Conservation (phyloP, 2,113 vertebrate genomes). For the Erythrolamprus reginae region DNA sequence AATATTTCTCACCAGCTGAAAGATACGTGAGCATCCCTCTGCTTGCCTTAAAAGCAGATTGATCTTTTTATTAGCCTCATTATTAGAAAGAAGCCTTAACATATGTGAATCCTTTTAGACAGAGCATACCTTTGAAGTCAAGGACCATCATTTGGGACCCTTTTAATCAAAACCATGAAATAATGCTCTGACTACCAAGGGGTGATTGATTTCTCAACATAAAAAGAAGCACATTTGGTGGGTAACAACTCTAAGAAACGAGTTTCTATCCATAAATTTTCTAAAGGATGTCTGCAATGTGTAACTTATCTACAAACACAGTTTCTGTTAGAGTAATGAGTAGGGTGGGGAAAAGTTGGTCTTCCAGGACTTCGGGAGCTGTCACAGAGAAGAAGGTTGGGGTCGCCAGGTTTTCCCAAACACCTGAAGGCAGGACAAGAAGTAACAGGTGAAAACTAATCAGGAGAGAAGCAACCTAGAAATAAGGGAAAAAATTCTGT, state of each 20-base stretch:
- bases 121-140: background rate
- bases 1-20: conserved; percentile 4
- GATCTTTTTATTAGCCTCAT: background rate
- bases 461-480: background rate
- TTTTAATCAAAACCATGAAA: background rate
- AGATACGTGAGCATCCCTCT: background rate
- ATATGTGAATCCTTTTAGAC: background rate
- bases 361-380: background rate
- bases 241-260: background rate
- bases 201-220: background rate
- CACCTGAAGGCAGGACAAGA: background rate
- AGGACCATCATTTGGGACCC: background rate
- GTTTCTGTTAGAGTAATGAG: background rate
- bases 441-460: background rate
- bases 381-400: background rate
- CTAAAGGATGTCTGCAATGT: background rate
- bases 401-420: background rate
- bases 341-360: background rate
- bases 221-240: background rate
- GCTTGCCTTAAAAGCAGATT: background rate
- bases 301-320: background rate
- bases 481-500: background rate
- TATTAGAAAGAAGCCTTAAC: background rate
- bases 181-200: background rate
- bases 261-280: background rate